phyloP scores from a whole-genome alignment of 2,888 invertebrate genomes.

The Lacanobia wlatinum region DNA sequence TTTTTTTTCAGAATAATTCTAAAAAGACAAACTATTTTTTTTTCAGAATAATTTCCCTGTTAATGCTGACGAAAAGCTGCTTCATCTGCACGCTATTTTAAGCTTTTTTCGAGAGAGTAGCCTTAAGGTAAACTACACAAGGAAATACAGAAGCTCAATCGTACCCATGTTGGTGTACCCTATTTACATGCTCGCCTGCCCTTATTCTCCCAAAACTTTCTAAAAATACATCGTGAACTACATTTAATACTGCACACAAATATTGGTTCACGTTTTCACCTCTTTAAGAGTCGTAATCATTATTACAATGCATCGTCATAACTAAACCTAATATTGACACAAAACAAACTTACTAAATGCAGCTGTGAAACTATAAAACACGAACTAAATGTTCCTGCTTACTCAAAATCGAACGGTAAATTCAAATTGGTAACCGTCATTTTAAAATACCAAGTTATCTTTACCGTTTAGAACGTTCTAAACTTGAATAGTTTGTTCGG shows the following conservation, averaged over 20 bases:
- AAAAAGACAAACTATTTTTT: no score
- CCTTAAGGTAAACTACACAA: background rate
- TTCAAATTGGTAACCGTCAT: slow-evolving; percentile 49
- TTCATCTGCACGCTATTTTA: no score
- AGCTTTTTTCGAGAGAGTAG: no score
- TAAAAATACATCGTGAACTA: slow-evolving; percentile 64
- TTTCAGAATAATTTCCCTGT: no score
- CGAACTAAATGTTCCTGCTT: background rate
- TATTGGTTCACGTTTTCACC: slow-evolving; percentile 65
- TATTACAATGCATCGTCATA: slow-evolving; percentile 65
- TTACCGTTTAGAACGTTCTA: slow-evolving; percentile 19
- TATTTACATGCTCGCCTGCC: background rate
- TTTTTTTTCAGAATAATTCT: no score
- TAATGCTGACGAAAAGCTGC: no score
- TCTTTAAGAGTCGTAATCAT: slow-evolving; percentile 62
- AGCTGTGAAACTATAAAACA: slow-evolving; percentile 1
- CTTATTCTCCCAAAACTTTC: slow-evolving; percentile 36
- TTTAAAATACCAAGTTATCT: slow-evolving; percentile 49
- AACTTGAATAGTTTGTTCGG: background rate
- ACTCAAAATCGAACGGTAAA: slow-evolving; percentile 16
- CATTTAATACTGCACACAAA: slow-evolving; percentile 51
- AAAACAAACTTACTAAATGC: slow-evolving; percentile 53
- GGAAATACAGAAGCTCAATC: background rate
- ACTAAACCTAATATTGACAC: slow-evolving; percentile 63
- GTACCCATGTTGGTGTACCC: background rate